Evolutionary conservation across 2,113 vertebrate genomes (phyloP), one percentile per base, ranked within the genome.

Genomic region (Drymodes brunneopygia): DNA sequence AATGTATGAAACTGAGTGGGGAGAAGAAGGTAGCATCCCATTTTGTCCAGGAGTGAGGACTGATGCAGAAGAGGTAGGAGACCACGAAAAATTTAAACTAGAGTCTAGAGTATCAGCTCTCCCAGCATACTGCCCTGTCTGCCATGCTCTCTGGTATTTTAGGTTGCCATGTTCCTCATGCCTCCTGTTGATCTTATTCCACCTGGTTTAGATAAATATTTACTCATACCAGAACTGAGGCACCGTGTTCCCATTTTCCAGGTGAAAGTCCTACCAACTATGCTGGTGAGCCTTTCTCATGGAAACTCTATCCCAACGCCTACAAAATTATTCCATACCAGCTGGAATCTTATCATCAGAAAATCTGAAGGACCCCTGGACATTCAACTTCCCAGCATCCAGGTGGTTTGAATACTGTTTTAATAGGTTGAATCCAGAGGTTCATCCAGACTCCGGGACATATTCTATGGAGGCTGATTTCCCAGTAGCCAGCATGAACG

Each of bases 151-250:
- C 86, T 64, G 48, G 40, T 93, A 66, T 81, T 89, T 92, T 67
- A 89, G 74, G 75, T 66, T 92, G 71, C 75, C 82, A 83, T 38
- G 74, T 86, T 81, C 60, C 83, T 86, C 64, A 12, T 67, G 89
- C 28, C 86, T 96, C 53, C 89, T 95, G 89, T 79, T 96, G 80
- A 91, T 95, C 81, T 96, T 91, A 94, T 94, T 95, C 80, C 86
- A 95, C 93, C 77, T 94, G 91, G 77, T 95, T 92, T 88, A 90
- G 64, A 86, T 79, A 95, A 95, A 96, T 96, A 96, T 97, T 97
- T 91, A 95, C 81, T 92, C 88, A 94, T 95, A 89, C 72, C 88
- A 89, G 73, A 71, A 95, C 91, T 97, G 94, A 95, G 81, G 89
- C 91, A 91, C 95, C 0, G 14, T 92, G 92, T 94, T 94, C 92